Conservation (phyloP, 2,888 invertebrate species). For the Hermaeophaga mercurialis region DNA sequence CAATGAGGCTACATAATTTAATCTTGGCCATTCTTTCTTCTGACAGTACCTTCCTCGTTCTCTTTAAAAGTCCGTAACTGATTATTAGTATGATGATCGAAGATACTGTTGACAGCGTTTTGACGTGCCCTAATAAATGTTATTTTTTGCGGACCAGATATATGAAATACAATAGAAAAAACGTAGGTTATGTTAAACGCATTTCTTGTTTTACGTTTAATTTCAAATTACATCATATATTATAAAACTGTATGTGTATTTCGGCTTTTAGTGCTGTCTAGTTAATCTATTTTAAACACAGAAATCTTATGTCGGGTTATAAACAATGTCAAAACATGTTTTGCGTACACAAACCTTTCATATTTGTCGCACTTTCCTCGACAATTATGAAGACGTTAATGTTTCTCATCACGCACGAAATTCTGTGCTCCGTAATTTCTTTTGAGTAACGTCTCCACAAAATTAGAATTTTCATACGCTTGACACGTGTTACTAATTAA, state of each 20-base stretch:
- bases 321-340: slow-evolving; percentile 25
- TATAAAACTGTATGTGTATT: slow-evolving; percentile 4
- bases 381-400: slow-evolving; percentile 24
- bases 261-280: slow-evolving; percentile 11
- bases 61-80: too few relatives aligned
- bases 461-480: slow-evolving; percentile 32
- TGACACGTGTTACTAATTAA: slow-evolving; percentile 40
- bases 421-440: slow-evolving; percentile 32
- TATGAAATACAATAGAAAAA: too few relatives aligned
- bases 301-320: slow-evolving; percentile 14
- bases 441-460: slow-evolving; percentile 26
- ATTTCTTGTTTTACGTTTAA: too few relatives aligned
- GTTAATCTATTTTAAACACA: slow-evolving; percentile 22
- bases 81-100: too few relatives aligned
- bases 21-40: too few relatives aligned
- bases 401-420: slow-evolving; percentile 28
- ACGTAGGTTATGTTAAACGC: too few relatives aligned
- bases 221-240: slow-evolving; percentile 4
- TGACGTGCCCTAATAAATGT: too few relatives aligned
- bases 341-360: slow-evolving; percentile 24
- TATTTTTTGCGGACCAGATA: too few relatives aligned
- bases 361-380: slow-evolving; percentile 20
- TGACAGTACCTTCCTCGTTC: too few relatives aligned
- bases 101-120: too few relatives aligned
- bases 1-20: too few relatives aligned